Evolutionary conservation across 2,888 invertebrate genomes (phyloP).

Genomic region (Phyto melanocephala): DNA sequence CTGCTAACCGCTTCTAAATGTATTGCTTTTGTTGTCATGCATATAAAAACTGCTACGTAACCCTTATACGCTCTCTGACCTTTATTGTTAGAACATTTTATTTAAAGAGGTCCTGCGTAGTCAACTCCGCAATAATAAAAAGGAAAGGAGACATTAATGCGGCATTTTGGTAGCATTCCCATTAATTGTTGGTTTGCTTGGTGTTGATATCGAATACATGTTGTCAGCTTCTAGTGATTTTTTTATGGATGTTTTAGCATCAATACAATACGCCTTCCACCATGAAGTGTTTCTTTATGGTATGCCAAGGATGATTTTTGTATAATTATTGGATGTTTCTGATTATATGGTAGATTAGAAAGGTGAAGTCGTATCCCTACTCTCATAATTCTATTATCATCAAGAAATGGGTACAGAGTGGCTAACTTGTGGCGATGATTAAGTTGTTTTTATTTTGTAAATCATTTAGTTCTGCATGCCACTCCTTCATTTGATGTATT

Average conservation of each 20-base stretch:
- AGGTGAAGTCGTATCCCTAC: neutral
- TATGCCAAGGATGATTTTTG: neutral
- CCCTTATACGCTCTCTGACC: constrained; percentile 49
- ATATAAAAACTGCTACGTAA: constrained; percentile 47
- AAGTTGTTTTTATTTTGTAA: too few relatives aligned
- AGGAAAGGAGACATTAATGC: neutral
- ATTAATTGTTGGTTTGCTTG: neutral
- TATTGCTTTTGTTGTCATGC: constrained; percentile 50
- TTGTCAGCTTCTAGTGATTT: neutral
- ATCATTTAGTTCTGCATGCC: too few relatives aligned
- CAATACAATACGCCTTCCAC: neutral
- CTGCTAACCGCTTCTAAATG: constrained; percentile 49
- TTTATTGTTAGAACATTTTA: constrained; percentile 27
- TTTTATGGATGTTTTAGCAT: neutral
- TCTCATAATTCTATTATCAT: neutral
- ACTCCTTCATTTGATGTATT: too few relatives aligned
- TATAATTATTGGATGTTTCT: neutral
- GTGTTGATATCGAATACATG: neutral
- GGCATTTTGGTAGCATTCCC: neutral
- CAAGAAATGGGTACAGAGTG: neutral
- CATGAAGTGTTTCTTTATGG: neutral
- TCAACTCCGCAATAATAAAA: constrained; percentile 38
- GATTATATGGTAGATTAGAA: neutral
- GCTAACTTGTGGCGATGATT: too few relatives aligned
- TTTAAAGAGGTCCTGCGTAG: constrained; percentile 37